Percentiles rank a stretch among this genome's conserved stretches.
These are phyloP conservation scores for Ceratosolen solmsi DNA, from an alignment of 1,140 invertebrate species.

Conservation along the genomic window DNA sequence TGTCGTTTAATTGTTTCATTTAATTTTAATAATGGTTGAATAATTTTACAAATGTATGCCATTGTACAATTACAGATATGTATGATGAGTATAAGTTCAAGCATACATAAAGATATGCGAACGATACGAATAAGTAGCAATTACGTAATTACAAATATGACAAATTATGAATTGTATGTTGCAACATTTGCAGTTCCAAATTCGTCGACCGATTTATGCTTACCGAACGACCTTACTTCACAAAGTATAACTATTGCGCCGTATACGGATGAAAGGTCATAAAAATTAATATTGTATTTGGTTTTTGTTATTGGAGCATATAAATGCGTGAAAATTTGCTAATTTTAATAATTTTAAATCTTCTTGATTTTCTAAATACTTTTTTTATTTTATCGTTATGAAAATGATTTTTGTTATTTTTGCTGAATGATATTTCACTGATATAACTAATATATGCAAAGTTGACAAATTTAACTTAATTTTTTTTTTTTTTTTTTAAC, in stretches of 20 bases:
- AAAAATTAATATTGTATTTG: no score
- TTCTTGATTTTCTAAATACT: no score
- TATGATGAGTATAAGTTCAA: conserved; percentile 73
- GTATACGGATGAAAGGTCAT: conserved; percentile 67
- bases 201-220: conserved; percentile 58
- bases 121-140: conserved; percentile 74
- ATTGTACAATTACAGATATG: conserved; percentile 64
- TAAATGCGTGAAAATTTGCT: no score
- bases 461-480: no score
- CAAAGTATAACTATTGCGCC: conserved; percentile 68
- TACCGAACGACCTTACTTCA: conserved; percentile 66
- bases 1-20: conserved; percentile 4
- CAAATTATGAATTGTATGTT: conserved; percentile 70
- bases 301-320: no score
- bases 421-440: no score
- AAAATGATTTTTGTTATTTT: no score
- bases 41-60: background rate
- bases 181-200: conserved; percentile 73
- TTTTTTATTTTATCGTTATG: no score
- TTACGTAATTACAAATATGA: conserved; percentile 76
- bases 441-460: no score
- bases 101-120: conserved; percentile 74
- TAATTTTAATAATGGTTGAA: background rate
- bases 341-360: no score
- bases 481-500: no score